Percentiles rank a stretch among this genome's conserved stretches.
phyloP scores from a whole-genome alignment of 2,888 invertebrate genomes.

The Acanthopleura granulata region DNA sequence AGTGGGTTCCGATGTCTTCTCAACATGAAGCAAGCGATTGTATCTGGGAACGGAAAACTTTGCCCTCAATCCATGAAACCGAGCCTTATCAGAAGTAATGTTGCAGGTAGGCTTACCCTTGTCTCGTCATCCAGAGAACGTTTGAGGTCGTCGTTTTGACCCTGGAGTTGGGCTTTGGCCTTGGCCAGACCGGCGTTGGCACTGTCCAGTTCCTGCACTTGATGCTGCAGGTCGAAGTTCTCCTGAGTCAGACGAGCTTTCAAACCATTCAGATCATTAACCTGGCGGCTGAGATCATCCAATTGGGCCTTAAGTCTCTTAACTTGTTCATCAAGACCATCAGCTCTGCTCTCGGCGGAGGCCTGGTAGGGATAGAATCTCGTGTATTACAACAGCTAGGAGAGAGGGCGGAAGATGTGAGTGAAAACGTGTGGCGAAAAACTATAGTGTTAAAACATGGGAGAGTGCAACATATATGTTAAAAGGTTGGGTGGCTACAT shows the following conservation, averaged over 20 bases:
- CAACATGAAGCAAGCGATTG: no score
- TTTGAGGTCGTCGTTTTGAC: slow-evolving; percentile 65
- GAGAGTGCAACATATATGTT: no score
- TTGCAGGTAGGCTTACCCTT: slow-evolving; percentile 47
- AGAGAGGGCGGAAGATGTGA: no score
- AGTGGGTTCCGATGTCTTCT: no score
- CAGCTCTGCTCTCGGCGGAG: slow-evolving; percentile 76
- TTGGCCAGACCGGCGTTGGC: slow-evolving; percentile 97
- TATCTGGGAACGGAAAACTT: no score
- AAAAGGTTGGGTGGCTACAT: no score
- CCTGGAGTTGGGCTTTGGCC: slow-evolving; percentile 74
- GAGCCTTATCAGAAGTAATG: no score
- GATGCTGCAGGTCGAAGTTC: slow-evolving; percentile 74
- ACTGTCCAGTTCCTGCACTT: slow-evolving; percentile 91
- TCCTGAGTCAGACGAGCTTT: slow-evolving; percentile 93
- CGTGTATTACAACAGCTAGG: no score
- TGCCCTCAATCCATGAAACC: no score
- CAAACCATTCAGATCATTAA: slow-evolving; percentile 65
- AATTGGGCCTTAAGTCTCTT: slow-evolving; percentile 71
- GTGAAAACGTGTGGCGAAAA: background rate
- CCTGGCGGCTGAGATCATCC: slow-evolving; percentile 94
- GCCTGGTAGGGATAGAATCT: no score
- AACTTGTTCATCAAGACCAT: slow-evolving; percentile 82
- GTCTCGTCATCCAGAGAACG: slow-evolving; percentile 65
- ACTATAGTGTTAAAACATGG: background rate